A percentile compares a stretch with the other conserved stretches of the same genome.
phyloP scores from a whole-genome alignment of 1,140 invertebrate species.

The Aphaenogaster rudis region DNA sequence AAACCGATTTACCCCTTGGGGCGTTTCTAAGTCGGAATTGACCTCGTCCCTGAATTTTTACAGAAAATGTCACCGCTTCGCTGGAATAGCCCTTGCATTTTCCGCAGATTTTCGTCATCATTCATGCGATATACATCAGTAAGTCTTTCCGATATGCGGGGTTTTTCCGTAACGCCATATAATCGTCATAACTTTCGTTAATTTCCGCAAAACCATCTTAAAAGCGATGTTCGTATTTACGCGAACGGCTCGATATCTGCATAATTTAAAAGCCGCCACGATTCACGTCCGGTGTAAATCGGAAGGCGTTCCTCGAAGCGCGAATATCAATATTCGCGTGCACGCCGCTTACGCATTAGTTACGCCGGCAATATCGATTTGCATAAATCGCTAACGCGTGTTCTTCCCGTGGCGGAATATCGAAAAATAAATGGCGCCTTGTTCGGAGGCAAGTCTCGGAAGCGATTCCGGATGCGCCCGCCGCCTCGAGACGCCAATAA shows the following conservation, averaged over 20 bases:
- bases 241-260: constrained; percentile 10
- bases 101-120: background rate
- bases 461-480: constrained; percentile 36
- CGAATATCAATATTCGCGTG: constrained; percentile 54
- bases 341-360: constrained; percentile 38
- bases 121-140: background rate
- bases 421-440: constrained; percentile 67
- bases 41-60: constrained; percentile 44
- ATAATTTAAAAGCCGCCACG: constrained; percentile 4
- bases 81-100: constrained; percentile 6
- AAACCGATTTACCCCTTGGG: constrained; percentile 66
- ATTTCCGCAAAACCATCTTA: background rate
- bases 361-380: constrained; percentile 68
- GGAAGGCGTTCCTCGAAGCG: constrained; percentile 1
- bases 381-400: constrained; percentile 67
- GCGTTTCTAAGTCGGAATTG: constrained; percentile 63
- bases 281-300: constrained; percentile 38
- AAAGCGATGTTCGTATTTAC: constrained; percentile 13
- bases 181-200: background rate
- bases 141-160: background rate
- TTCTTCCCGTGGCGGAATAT: constrained; percentile 35
- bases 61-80: constrained; percentile 36
- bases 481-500: constrained; percentile 70
- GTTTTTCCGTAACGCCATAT: background rate
- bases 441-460: constrained; percentile 47